Evolutionary conservation across 2,113 vertebrate species (phyloP), one percentile per base, ranked within the genome.

Genomic region (Psilopsiagon aymara): DNA sequence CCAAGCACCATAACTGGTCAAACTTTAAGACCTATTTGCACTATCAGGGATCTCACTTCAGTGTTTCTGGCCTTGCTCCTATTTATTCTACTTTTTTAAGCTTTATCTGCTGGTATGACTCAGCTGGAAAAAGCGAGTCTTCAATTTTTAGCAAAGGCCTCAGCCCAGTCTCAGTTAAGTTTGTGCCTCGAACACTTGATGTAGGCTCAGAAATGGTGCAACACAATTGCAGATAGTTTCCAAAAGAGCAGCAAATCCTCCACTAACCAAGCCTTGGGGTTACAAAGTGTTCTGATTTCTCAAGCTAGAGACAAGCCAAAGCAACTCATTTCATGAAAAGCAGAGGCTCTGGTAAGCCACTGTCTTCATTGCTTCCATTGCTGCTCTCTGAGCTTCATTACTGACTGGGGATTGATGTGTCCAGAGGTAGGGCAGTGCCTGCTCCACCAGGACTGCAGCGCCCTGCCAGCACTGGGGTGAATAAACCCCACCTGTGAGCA

Each of bases 111-210:
- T 21, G 11, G 33, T 60, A 68, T 96, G 94, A 95, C 88, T 96
- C 95, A 94, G 67, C 87, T 93, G 93, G 93, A 94, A 97, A 95
- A 85, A 91, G 17, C 13, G 33, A 96, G 55, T 43, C 28, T 83
- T 37, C 24, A 24, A 18, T 78, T 92, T 88, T 19, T 93, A 92
- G 92, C 93, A 92, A 88, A 93, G 73, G 35, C 39, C 24, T 90
- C 41, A 44, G 7, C 70, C 57, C 41, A 29, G 35, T 17, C 89
- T 89, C 78, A 69, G 67, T 17, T 76, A 89, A 67, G 35, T 75
- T 68, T 51, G n/a, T 59, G 82, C 78, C 71, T 75, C 68, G 9
- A 69, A 86, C 43, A 25, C 76, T 88, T 28, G 27, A 43, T 63
- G 67, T 10, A 71, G 67, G 29, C 28, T 86, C 70, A 90, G 67